Evolutionary conservation across 1,140 invertebrate genomes (phyloP).

Genomic region (Teleogryllus occipitalis): DNA sequence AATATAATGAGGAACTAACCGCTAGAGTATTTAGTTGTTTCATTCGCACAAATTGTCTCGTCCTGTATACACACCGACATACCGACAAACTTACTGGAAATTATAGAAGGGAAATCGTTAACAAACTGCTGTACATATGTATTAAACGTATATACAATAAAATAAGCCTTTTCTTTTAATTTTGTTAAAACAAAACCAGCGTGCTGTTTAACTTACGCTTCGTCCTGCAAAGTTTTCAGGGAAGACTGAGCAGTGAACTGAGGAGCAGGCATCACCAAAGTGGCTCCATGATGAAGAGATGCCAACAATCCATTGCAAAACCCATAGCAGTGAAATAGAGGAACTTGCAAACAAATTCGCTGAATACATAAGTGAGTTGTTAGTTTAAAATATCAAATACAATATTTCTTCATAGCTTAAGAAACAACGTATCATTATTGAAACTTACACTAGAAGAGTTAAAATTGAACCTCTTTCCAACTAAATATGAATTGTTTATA

Average conservation of each 20-base stretch:
- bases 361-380: conserved; percentile 18
- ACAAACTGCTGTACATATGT: too few relatives aligned
- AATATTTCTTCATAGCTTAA: too few relatives aligned
- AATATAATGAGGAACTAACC: too few relatives aligned
- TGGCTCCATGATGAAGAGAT: conserved; percentile 55
- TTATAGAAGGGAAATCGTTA: too few relatives aligned
- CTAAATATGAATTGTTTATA: conserved; percentile 70
- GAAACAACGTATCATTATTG: neutral
- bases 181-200: neutral
- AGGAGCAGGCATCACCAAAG: conserved; percentile 58
- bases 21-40: too few relatives aligned
- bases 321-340: conserved; percentile 89
- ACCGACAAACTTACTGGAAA: too few relatives aligned
- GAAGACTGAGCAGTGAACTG: conserved; percentile 59
- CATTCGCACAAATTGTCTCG: too few relatives aligned
- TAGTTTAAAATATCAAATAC: too few relatives aligned
- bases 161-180: neutral
- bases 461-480: conserved; percentile 25
- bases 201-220: conserved; percentile 49
- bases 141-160: too few relatives aligned
- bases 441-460: neutral
- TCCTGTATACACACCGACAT: too few relatives aligned
- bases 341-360: conserved; percentile 68
- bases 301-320: conserved; percentile 58
- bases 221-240: conserved; percentile 55